Conservation (phyloP, 2,797 vertebrate species). For the Acropternis orthonyx region DNA sequence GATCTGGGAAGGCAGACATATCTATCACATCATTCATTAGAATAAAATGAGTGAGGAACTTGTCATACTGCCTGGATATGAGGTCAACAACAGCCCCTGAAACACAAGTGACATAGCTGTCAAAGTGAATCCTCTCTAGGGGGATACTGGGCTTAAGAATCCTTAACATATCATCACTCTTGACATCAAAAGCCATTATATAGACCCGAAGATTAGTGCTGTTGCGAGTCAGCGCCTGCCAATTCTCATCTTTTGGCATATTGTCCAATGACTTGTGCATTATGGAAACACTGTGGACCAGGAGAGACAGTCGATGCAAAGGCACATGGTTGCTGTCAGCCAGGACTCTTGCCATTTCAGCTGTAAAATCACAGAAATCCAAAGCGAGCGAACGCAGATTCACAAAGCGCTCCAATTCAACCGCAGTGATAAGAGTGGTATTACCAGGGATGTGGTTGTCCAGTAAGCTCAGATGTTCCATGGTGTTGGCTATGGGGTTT, state of each 20-base stretch:
- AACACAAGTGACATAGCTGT: slow-evolving; percentile 92
- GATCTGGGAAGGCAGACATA: slow-evolving; percentile 92
- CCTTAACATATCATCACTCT: slow-evolving; percentile 91
- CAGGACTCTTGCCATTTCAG: slow-evolving; percentile 91
- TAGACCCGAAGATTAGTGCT: slow-evolving; percentile 94
- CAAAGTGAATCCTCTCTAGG: slow-evolving; percentile 95
- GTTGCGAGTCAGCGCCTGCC: slow-evolving; percentile 91
- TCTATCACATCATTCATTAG: slow-evolving; percentile 91
- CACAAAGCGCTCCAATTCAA: slow-evolving; percentile 89
- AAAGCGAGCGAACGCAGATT: slow-evolving; percentile 90
- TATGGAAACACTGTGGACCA: slow-evolving; percentile 90
- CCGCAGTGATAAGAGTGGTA: slow-evolving; percentile 85
- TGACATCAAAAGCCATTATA: slow-evolving; percentile 94
- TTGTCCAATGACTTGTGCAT: slow-evolving; percentile 90
- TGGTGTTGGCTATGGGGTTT: slow-evolving; percentile 88
- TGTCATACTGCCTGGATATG: slow-evolving; percentile 96
- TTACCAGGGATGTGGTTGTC: slow-evolving; percentile 89
- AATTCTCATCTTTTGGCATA: slow-evolving; percentile 91
- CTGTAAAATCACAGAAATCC: slow-evolving; percentile 96
- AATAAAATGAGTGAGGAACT: slow-evolving; percentile 95
- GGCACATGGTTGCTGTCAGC: slow-evolving; percentile 87
- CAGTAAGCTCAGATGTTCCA: slow-evolving; percentile 94
- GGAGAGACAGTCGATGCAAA: slow-evolving; percentile 93
- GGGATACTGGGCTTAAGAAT: slow-evolving; percentile 97
- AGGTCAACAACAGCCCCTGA: slow-evolving; percentile 93